Base-by-base conservation (phyloP, 2,113 vertebrate species). In the Gymnogyps californianus region DNA sequence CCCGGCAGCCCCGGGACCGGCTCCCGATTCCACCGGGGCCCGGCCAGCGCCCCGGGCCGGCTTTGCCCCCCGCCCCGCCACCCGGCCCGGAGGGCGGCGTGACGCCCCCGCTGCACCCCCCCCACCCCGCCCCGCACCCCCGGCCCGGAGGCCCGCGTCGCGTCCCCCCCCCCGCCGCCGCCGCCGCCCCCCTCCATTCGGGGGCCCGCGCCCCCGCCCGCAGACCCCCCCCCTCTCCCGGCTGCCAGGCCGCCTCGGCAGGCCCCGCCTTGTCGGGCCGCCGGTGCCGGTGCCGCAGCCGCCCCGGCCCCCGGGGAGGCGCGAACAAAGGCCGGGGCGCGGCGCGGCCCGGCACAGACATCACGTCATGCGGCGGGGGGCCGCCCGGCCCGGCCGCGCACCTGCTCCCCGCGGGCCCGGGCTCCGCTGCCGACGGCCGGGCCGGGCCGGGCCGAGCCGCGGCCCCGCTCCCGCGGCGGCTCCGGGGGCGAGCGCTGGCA, bases 341-440 rank as follows among this genome's bases (percentile, higher is more conserved):
- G 94, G 95, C 94, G 80, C 93, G 84, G 90, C 94, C 95, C 79
- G 85, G 96, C 96, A 97, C 93, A 97, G 97, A 96, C 97, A 98
- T 98, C 95, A 97, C 98, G 97, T 98, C 98, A 98, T 98, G 90
- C 84, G 70, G 79, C 94, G 87, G 36, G 83, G 83, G 96, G n/a
- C n/a, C 96, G 95, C 93, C 94, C 34, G 61, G 62, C 40, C 21
- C 17, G 21, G 31, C 75, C 72, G 14, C 81, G 91, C 61, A 49
- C 78, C 85, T n/a, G 64, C 84, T 49, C 34, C 66, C 52, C 55
- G 64, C 86, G 32, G 40, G 55, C 32, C 36, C 78, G 54, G 86
- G 40, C 19, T 55, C 65, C 40, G 80, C 42, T 7, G 31, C 31
- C n/a, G n/a, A n/a, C n/a, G n/a, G n/a, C n/a, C n/a, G n/a, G n/a